phyloP scores from a whole-genome alignment of 2,797 vertebrate genomes.

The Falco peregrinus region DNA sequence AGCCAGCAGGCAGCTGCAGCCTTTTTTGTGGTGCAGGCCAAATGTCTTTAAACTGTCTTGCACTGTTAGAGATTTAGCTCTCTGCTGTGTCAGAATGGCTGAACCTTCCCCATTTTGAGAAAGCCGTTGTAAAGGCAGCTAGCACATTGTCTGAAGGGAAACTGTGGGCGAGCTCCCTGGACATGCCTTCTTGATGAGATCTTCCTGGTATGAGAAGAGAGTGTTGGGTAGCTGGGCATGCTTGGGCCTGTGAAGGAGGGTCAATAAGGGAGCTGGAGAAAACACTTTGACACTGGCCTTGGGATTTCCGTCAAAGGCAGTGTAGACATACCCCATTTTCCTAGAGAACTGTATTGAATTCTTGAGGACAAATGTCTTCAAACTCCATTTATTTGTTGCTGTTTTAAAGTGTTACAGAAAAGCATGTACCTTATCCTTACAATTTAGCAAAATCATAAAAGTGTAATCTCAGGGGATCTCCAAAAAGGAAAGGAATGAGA shows the following conservation, averaged over 20 bases:
- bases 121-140: background rate
- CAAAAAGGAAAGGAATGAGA: conserved; percentile 32
- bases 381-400: background rate
- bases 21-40: background rate
- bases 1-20: background rate
- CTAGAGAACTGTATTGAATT: background rate
- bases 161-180: background rate
- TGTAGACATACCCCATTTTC: background rate
- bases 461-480: background rate
- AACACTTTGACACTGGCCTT: background rate
- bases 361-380: background rate
- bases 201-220: background rate
- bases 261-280: background rate
- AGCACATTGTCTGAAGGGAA: background rate
- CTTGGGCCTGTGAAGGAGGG: background rate
- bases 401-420: background rate
- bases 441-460: conserved; percentile 11
- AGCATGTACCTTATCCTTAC: background rate
- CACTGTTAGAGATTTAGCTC: background rate
- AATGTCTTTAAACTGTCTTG: background rate
- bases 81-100: background rate
- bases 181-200: background rate
- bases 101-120: background rate
- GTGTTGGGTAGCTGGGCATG: background rate
- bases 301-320: background rate